These are phyloP conservation scores for Pachycephala philippinensis DNA, from an alignment of 2,113 vertebrate species.

Conservation along the genomic window DNA sequence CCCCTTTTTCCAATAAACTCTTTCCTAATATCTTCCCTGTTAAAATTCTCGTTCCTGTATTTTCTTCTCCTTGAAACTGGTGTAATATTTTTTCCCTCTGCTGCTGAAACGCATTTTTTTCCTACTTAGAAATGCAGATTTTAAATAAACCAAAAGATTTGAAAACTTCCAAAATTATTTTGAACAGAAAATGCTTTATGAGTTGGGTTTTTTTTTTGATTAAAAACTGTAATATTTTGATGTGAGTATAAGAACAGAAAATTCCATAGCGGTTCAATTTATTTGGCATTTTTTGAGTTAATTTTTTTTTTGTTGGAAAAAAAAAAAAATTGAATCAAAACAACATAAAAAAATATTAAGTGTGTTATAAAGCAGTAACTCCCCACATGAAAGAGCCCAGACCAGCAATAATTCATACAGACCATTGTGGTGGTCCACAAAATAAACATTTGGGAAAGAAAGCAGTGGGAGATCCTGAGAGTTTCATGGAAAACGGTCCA, in stretches of 20 bases:
- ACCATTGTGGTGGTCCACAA: slow-evolving; percentile 54
- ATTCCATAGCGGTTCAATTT: accelerated
- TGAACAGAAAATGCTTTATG: neutral
- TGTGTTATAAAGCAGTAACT: neutral
- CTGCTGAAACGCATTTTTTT: neutral
- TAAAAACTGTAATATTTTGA: neutral
- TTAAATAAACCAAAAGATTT: neutral
- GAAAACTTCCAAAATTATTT: neutral
- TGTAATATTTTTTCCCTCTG: neutral
- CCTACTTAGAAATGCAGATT: neutral
- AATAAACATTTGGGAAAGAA: slow-evolving; percentile 3
- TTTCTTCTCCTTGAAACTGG: neutral
- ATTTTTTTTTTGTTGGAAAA: neutral
- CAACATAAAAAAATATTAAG: neutral
- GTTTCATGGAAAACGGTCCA: neutral
- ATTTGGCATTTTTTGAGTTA: neutral
- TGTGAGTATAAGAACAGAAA: neutral
- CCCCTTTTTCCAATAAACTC: neutral
- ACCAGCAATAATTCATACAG: neutral
- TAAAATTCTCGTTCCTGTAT: neutral
- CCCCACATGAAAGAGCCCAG: neutral
- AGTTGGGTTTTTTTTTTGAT: neutral
- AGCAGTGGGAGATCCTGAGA: neutral
- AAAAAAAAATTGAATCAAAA: neutral
- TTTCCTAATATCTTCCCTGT: neutral